Percentiles rank a stretch among this genome's conserved stretches.
phyloP scores from a whole-genome alignment of 2,888 invertebrate species.

The Colletes collaris region DNA sequence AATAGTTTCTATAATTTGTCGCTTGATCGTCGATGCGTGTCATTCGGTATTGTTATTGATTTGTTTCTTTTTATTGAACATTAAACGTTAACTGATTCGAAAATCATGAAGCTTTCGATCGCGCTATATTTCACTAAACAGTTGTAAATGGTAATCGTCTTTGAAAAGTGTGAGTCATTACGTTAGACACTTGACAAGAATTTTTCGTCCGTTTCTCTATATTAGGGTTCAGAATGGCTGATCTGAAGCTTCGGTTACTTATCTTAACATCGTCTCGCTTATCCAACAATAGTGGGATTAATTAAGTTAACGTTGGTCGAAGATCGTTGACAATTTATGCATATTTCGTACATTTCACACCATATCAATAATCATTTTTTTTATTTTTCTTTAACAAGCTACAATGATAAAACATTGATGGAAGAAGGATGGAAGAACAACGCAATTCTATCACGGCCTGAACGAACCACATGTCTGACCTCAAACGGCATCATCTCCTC shows the following conservation, averaged over 20 bases:
- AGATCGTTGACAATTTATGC: constrained; percentile 69
- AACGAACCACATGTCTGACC: constrained; percentile 68
- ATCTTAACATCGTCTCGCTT: constrained; percentile 52
- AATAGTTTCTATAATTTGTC: constrained; percentile 1
- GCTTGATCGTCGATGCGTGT: background rate
- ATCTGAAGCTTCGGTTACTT: constrained; percentile 17
- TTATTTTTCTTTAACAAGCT: constrained; percentile 61
- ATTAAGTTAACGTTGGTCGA: constrained; percentile 68
- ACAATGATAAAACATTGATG: constrained; percentile 72
- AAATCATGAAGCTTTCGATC: constrained; percentile 23
- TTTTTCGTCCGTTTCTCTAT: constrained; percentile 31
- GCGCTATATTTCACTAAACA: constrained; percentile 29
- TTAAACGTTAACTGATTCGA: constrained; percentile 26
- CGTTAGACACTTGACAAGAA: constrained; percentile 36
- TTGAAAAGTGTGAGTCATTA: constrained; percentile 24
- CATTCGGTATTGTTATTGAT: constrained; percentile 3
- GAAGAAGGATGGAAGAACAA: constrained; percentile 63
- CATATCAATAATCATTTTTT: constrained; percentile 53
- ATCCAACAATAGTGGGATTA: constrained; percentile 60
- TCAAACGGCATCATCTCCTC: constrained; percentile 52
- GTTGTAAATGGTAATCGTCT: constrained; percentile 31
- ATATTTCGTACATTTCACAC: constrained; percentile 56
- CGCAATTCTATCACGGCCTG: constrained; percentile 61
- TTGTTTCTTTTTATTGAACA: constrained; percentile 11
- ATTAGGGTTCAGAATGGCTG: constrained; percentile 31